These are phyloP conservation scores for Yponomeuta cagnagella DNA, from an alignment of 2,888 invertebrate genomes.

Conservation along the genomic window DNA sequence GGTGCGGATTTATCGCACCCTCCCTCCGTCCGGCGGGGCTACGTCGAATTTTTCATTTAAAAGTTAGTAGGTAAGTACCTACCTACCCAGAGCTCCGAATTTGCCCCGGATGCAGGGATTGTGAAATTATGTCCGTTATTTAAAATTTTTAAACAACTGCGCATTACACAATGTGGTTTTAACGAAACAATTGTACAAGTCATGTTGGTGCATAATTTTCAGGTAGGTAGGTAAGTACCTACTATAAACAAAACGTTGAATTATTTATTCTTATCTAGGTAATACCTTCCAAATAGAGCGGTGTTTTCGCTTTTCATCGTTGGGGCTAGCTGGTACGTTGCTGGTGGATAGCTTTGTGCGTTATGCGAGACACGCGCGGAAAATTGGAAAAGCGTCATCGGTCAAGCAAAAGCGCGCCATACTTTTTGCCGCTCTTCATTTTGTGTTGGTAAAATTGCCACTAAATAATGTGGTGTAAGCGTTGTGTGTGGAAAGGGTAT, in stretches of 20 bases:
- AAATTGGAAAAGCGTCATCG: conserved; percentile 41
- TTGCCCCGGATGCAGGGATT: neutral
- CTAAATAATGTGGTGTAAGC: neutral
- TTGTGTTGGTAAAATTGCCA: neutral
- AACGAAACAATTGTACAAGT: neutral
- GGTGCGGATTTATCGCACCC: conserved; percentile 13
- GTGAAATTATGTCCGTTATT: neutral
- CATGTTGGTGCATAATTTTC: neutral
- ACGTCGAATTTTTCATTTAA: neutral
- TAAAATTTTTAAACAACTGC: neutral
- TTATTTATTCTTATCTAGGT: neutral
- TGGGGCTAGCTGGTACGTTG: neutral
- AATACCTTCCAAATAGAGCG: neutral
- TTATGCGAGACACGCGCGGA: conserved; percentile 39
- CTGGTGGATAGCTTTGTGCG: neutral
- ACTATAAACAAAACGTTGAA: neutral
- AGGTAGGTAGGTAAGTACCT: neutral
- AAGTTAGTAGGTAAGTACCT: neutral
- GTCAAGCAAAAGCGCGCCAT: conserved; percentile 21
- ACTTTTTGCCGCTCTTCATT: neutral
- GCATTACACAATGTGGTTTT: neutral
- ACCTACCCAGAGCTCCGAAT: too few species aligned
- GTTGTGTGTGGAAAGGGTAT: neutral
- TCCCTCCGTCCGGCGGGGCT: neutral
- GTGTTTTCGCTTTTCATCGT: neutral